A percentile compares a stretch with the other conserved stretches of the same genome.
phyloP scores from a whole-genome alignment of 2,888 invertebrate species.

The Oscheius sp. region DNA sequence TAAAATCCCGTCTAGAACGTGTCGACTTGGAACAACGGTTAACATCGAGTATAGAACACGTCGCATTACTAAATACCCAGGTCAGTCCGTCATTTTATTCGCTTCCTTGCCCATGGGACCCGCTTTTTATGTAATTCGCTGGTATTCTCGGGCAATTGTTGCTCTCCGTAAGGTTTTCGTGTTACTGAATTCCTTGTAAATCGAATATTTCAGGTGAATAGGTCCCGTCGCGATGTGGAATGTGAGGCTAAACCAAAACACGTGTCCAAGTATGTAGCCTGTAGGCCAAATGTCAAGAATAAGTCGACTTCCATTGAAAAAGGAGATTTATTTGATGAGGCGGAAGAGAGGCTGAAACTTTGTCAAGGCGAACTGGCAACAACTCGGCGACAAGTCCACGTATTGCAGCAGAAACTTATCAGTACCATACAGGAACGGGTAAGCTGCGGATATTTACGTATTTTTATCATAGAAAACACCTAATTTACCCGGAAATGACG shows the following conservation, averaged over 20 bases:
- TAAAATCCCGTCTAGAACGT: conserved; percentile 60
- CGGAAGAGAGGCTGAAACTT: conserved; percentile 58
- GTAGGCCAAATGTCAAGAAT: conserved; percentile 60
- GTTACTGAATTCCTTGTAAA: neutral
- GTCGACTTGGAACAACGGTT: conserved; percentile 67
- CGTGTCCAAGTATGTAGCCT: conserved; percentile 70
- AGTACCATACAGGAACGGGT: conserved; percentile 50
- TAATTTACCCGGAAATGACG: conserved; percentile 23
- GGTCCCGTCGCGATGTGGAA: conserved; percentile 64
- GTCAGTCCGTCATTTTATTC: conserved; percentile 19
- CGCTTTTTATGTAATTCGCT: neutral
- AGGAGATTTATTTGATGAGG: conserved; percentile 68
- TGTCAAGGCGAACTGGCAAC: conserved; percentile 63
- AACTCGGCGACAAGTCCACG: conserved; percentile 65
- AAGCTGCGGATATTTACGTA: neutral
- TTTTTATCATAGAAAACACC: neutral
- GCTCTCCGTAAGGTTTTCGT: conserved; percentile 1
- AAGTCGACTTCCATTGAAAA: conserved; percentile 65
- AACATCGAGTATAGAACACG: conserved; percentile 66
- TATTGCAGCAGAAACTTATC: conserved; percentile 66
- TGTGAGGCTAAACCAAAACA: conserved; percentile 66
- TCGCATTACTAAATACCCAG: conserved; percentile 46
- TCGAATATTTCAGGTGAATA: conserved; percentile 53
- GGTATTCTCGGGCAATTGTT: neutral
- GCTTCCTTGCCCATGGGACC: neutral